These are phyloP conservation scores for Scortum barcoo DNA, from an alignment of 2,113 vertebrate genomes.

Conservation along the genomic window DNA sequence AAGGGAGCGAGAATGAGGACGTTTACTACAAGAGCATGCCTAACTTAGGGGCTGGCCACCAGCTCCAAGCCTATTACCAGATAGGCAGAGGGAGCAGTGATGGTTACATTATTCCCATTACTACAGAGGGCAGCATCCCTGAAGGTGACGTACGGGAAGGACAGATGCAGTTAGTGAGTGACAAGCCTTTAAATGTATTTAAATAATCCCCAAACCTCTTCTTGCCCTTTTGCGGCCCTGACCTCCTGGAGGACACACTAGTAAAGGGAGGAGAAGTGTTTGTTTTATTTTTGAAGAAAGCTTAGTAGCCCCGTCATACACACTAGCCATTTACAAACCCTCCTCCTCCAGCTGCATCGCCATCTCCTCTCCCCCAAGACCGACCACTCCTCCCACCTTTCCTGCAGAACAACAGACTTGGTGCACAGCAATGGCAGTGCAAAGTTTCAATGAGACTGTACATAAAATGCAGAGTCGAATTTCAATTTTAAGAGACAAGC, in stretches of 20 bases:
- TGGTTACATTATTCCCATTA: slow-evolving; percentile 96
- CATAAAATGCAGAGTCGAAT: slow-evolving; percentile 96
- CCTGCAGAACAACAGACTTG: slow-evolving; percentile 71
- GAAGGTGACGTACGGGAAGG: slow-evolving; percentile 98
- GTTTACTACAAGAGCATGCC: slow-evolving; percentile 99
- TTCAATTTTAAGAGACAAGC: slow-evolving; percentile 94
- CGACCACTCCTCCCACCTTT: slow-evolving; percentile 49
- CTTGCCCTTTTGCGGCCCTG: slow-evolving; percentile 50
- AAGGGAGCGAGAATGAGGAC: slow-evolving; percentile 95
- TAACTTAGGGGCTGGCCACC: slow-evolving; percentile 93
- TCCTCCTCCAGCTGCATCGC: slow-evolving; percentile 41
- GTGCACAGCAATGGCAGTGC: slow-evolving; percentile 69
- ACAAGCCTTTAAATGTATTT: slow-evolving; percentile 96
- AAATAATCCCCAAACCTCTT: slow-evolving; percentile 74
- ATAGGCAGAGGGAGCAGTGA: slow-evolving; percentile 96
- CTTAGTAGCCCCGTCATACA: slow-evolving; percentile 62
- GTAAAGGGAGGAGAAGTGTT: slow-evolving; percentile 56
- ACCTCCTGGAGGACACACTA: slow-evolving; percentile 62
- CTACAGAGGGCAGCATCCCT: slow-evolving; percentile 94
- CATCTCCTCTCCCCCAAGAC: slow-evolving; percentile 41
- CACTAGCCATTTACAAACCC: slow-evolving; percentile 52
- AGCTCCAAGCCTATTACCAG: slow-evolving; percentile 97
- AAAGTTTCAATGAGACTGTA: slow-evolving; percentile 89
- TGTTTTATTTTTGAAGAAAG: slow-evolving; percentile 64
- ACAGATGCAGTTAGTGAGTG: slow-evolving; percentile 99